Evolutionary conservation across 2,113 vertebrate genomes (phyloP), one percentile per base, ranked within the genome.

Genomic region (Neomonachus schauinslandi): DNA sequence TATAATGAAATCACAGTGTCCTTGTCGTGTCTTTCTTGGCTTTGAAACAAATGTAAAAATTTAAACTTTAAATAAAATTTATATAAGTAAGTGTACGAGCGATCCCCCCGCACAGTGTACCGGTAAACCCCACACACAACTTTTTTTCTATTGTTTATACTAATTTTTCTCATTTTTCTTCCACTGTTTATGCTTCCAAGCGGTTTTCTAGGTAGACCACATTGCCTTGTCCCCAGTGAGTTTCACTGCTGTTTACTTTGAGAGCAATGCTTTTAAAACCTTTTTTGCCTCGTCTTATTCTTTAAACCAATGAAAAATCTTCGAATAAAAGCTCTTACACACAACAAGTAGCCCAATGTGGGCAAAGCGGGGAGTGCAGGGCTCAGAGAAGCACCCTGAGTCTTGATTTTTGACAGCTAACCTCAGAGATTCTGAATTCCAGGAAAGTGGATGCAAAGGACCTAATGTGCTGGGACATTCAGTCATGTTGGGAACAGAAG

Each of bases 41-140:
- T 94, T 91, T 18, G 89, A 87, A 69, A 91, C 61, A 11, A 42
- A 82, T 22, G 15, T 33, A 46, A 89, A 57, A 55, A n/a, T 67
- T 69, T 57, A 10, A 74, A 33, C 22, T 79, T 59, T 22, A 59
- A 57, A 79, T 57, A 49, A 49, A 59, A 16, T 15, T 36, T 21
- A 74, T 31, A 72, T 10, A 67, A 57, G 16, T 36, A 77, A 83
- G 26, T 5, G 2, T 36, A 46, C 3, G 49, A n/a, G 36, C 2
- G 7, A 11, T 6, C 42, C 19, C 7, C 39, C n/a, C 7, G 1
- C 46, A 33, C 0, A 2, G 31, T 39, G 10, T 3, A 9, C 4
- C 19, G 59, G 6, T 0, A 46, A 49, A 1, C 14, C 42, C 2
- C 10, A 10, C 21, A 31, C 26, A 31, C n/a, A 49, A 46, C 28